Base-by-base conservation (phyloP, 2,797 vertebrate species). In the Lagodon rhomboides region DNA sequence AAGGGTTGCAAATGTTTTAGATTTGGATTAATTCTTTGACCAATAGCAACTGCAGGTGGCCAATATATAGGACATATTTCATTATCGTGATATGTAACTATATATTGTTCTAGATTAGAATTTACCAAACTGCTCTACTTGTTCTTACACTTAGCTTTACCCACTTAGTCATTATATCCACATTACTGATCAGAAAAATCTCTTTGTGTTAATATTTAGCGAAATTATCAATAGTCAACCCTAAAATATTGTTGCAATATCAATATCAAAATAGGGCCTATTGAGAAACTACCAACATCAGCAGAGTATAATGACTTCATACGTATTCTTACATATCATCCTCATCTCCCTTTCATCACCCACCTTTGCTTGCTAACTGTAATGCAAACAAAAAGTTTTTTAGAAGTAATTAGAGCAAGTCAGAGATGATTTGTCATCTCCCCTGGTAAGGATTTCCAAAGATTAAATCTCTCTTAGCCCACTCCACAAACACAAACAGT, bases 401-500 rank as follows among this genome's bases (percentile, higher is more conserved):
- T 80, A 81, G 83, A 94, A 92, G 85, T 91, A 92, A 93, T 94
- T 90, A 92, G 86, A 91, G 69, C 74, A 85, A 89, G 88, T 89
- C 77, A 79, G 87, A 93, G 90, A 92, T 66, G 87, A 91, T 91
- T 90, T 88, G 84, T 87, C 84, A 60, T 84, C 76, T 93, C 93
- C 87, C 88, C 51, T 76, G 91, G 88, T 87, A 88, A 91, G 91
- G 90, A 92, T 94, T 93, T 93, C 76, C 74, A 86, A 79, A 89
- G 92, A 93, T 91, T 84, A 93, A 93, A 93, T 93, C 93, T 91
- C 86, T 90, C 87, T 87, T 91, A 92, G 93, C 89, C 86, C 88
- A 89, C 85, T 91, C 88, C 80, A 92, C 90, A 92, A 93, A 92
- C 87, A 92, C 92, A 92, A 93, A 90, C 90, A 88, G 86, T 63